Conservation (phyloP, 2,888 invertebrate genomes). For the Drosophila parthenogenetica region DNA sequence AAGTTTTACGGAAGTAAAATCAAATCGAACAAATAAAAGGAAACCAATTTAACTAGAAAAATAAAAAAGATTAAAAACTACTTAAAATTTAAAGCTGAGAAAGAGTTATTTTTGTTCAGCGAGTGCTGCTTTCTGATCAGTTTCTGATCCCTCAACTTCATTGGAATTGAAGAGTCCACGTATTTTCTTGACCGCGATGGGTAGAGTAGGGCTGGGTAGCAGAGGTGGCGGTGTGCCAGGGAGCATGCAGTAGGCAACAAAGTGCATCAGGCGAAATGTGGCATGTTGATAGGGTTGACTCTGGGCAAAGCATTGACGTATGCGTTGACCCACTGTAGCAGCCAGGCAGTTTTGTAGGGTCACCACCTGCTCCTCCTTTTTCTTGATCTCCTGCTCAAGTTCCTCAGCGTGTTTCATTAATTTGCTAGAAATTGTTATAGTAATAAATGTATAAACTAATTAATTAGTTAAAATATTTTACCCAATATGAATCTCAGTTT, state of each 20-base stretch:
- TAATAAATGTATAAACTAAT: too few relatives aligned
- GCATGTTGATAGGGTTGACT: conserved; percentile 65
- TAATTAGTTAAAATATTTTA: too few relatives aligned
- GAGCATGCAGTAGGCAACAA: conserved; percentile 75
- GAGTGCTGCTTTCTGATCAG: not conserved
- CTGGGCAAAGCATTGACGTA: conserved; percentile 68
- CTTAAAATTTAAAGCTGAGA: conserved; percentile 4
- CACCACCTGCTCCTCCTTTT: conserved; percentile 62
- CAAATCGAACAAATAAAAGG: conserved; percentile 7
- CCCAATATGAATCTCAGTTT: conserved; percentile 22
- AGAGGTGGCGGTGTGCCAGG: conserved; percentile 77
- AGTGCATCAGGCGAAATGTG: conserved; percentile 76
- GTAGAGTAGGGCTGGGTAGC: conserved; percentile 42
- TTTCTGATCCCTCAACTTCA: not conserved
- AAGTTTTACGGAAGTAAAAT: not conserved
- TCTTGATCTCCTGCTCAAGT: conserved; percentile 47
- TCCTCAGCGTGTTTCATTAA: conserved; percentile 43
- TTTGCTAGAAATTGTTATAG: too few relatives aligned
- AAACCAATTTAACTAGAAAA: conserved; percentile 12
- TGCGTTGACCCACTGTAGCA: conserved; percentile 72
- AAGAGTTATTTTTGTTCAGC: not conserved
- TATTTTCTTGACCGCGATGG: conserved; percentile 52
- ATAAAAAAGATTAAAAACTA: not conserved
- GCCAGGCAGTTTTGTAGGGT: conserved; percentile 69
- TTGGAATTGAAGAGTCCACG: conserved; percentile 35